Conservation (phyloP, 2,797 vertebrate genomes). For the Myripristis murdjan region DNA sequence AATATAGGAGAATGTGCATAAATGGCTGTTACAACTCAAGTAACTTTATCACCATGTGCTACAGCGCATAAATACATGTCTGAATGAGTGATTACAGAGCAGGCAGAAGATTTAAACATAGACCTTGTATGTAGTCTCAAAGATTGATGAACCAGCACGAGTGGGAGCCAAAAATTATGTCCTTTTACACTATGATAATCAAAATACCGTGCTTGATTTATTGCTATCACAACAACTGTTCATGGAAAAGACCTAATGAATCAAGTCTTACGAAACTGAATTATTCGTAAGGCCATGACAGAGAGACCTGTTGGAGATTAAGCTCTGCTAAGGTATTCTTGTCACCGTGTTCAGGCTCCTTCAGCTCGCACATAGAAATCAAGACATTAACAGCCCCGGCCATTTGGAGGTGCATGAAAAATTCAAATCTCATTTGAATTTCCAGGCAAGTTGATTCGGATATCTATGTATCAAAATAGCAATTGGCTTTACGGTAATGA, state of each 20-base stretch:
- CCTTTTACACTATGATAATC: conserved; percentile 41
- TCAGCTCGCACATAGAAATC: conserved; percentile 68
- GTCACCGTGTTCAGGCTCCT: conserved; percentile 47
- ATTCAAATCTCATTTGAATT: conserved; percentile 84
- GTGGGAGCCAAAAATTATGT: conserved; percentile 31
- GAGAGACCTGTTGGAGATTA: conserved; percentile 56
- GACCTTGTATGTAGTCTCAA: conserved; percentile 35
- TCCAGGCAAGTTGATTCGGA: conserved; percentile 66
- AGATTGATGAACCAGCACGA: conserved; percentile 40
- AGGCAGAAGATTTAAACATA: conserved; percentile 20
- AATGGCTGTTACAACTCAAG: background rate
- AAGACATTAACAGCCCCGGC: conserved; percentile 67
- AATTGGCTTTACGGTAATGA: conserved; percentile 69
- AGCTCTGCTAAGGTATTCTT: conserved; percentile 54
- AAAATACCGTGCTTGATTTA: conserved; percentile 57
- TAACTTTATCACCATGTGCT: background rate
- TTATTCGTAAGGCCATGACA: conserved; percentile 52
- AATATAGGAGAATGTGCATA: conserved; percentile 12
- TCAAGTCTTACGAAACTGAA: conserved; percentile 62
- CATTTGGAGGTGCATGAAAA: conserved; percentile 83
- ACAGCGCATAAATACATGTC: conserved; percentile 6
- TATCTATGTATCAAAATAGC: conserved; percentile 79
- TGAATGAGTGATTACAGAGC: conserved; percentile 40
- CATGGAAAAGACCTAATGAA: conserved; percentile 45
- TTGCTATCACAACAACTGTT: conserved; percentile 45